Evolutionary conservation across 2,113 vertebrate species (phyloP), one percentile per base, ranked within the genome.

Genomic region (Otus sunia): DNA sequence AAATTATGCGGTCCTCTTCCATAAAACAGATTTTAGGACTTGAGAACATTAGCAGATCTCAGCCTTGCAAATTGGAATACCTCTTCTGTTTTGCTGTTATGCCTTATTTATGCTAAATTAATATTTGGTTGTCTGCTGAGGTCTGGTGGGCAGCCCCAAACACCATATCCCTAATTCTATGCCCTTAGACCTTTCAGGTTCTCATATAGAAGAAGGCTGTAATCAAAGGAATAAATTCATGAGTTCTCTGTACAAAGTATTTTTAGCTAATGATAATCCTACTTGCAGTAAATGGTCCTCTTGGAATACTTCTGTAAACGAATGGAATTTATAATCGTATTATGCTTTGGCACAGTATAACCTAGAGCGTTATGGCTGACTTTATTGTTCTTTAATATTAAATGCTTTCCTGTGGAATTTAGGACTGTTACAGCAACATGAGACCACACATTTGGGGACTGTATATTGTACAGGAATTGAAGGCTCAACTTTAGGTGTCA

Each of bases 241-340:
- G 89, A 95, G 86, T 79, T 94, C 83, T 41, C 74, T 88, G 60
- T 60, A 75, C 49, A 68, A 93, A 95, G 74, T 95, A 90, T 95
- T 94, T 94, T 89, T 96, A 91, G 71, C 59, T 73, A 94, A 56
- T 69, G 5, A 29, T 97, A 97, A 95, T 97, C 92, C 85, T 96
- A n/a, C 63, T 96, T 96, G 90, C 95, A 91, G 82, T 69, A 73
- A 75, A 94, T 52, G 91, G 78, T 92, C 88, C 85, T 96, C 11
- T 79, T 76, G 93, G 82, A 96, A 78, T 74, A 78, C 39, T 95
- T 12, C 21, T 78, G 83, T 56, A 94, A 95, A 88, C 43, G 86
- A 93, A 58, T 17, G 92, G 96, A 98, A 97, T 97, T 95, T 96
- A 92, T 97, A 97, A 98, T 97, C 97, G 25, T 69, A 95, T 97